These are phyloP conservation scores for Rhingia rostrata DNA, from an alignment of 2,888 invertebrate species.

Conservation along the genomic window DNA sequence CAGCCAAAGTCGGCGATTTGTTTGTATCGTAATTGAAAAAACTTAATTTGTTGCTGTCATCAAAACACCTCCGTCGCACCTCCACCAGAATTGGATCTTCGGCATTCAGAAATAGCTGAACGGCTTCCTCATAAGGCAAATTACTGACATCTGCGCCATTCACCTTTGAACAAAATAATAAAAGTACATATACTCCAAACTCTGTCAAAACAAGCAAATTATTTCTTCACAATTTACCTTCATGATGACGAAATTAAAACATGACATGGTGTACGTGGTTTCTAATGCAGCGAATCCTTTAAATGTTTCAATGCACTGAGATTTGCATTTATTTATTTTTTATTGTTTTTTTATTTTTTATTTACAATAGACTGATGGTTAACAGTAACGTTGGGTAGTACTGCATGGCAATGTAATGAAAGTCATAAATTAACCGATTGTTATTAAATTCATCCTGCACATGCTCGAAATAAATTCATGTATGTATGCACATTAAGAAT, in stretches of 20 bases:
- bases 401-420: constrained; percentile 44
- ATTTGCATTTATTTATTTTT: constrained; percentile 4
- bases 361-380: constrained; percentile 11
- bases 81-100: constrained; percentile 85
- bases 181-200: background rate
- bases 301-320: background rate
- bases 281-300: background rate
- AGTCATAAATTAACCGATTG: constrained; percentile 8
- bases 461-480: constrained; percentile 46
- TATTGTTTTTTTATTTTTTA: constrained; percentile 1
- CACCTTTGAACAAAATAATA: constrained; percentile 80
- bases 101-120: constrained; percentile 84
- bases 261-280: constrained; percentile 36
- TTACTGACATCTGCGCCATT: constrained; percentile 85
- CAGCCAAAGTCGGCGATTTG: constrained; percentile 54
- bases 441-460: constrained; percentile 46
- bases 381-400: constrained; percentile 29
- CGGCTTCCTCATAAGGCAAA: constrained; percentile 85
- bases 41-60: constrained; percentile 62
- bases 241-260: constrained; percentile 68
- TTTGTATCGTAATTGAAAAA: constrained; percentile 59
- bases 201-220: background rate
- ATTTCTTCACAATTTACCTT: constrained; percentile 38
- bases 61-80: constrained; percentile 82
- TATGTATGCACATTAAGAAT: background rate